Conservation (phyloP, 2,797 vertebrate species). For the Etheostoma perlongum region DNA sequence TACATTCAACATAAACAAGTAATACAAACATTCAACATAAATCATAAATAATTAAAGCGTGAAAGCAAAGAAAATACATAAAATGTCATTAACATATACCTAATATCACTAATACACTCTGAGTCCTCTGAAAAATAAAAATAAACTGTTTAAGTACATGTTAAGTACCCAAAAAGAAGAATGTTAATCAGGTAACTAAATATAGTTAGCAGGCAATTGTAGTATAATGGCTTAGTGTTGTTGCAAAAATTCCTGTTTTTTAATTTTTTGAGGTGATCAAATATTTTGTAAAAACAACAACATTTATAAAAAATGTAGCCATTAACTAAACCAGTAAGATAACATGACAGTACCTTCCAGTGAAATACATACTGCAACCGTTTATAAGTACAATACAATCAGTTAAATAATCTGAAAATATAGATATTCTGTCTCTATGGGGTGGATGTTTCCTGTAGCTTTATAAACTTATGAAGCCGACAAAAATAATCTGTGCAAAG, state of each 20-base stretch:
- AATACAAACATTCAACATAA: constrained; percentile 27
- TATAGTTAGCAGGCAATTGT: constrained; percentile 50
- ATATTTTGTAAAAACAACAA: constrained; percentile 57
- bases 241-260: constrained; percentile 30
- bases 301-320: constrained; percentile 49
- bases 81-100: constrained; percentile 26
- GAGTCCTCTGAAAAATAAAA: constrained; percentile 39
- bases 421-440: constrained; percentile 76
- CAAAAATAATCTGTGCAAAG: constrained; percentile 81
- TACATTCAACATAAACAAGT: constrained; percentile 18
- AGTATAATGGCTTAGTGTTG: constrained; percentile 59
- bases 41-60: constrained; percentile 29
- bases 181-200: constrained; percentile 48
- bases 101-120: constrained; percentile 34
- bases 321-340: constrained; percentile 61
- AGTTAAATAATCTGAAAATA: constrained; percentile 80
- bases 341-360: constrained; percentile 59
- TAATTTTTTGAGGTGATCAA: constrained; percentile 35
- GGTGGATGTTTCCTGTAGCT: constrained; percentile 63
- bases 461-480: constrained; percentile 71
- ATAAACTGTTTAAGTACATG: constrained; percentile 21
- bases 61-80: constrained; percentile 26
- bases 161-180: constrained; percentile 33
- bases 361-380: constrained; percentile 73
- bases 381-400: constrained; percentile 77